Base-by-base conservation (phyloP, 2,888 invertebrate species). In the Drosophila diplacantha region DNA sequence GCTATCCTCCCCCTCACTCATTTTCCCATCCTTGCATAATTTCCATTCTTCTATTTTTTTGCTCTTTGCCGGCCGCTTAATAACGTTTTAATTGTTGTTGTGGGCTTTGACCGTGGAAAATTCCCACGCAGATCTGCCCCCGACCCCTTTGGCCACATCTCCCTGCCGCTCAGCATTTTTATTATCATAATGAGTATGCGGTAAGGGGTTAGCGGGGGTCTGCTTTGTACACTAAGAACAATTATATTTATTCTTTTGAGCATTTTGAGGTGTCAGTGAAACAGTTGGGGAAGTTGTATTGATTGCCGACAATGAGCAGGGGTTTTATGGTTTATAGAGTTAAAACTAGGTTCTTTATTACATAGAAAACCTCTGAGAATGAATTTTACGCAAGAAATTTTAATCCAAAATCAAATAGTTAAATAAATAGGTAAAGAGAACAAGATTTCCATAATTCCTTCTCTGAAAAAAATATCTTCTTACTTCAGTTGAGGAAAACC, bases 11-110 rank as follows among this genome's bases (percentile, higher is more conserved):
- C n/a, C 34, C 22, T 5, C 34, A 46, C 20, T 46, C 44, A 46
- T 46, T 46, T 46, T n/a, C 20, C 56, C 57, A 67, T 66, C 74
- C 68, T 62, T 63, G 83, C 83, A 78, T 74, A 80, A 80, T 74
- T 80, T 75, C 29, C 35, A 49, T 55, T 47, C 53, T 62, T 53
- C 14, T 31, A 31, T 31, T 31, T 44, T 44, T 18, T 46, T 29
- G 7, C 26, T 29, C 32, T 43, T 32, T 26, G 59, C 39, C 69
- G 69, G 73, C 46, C 73, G 83, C 83, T 81, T 81, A 83, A 79
- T 79, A 79, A 79, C 78, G 68, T 79, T 79, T 83, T 79, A 79
- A 79, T 79, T 79, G 83, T 83, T 75, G 83, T 77, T 83, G 67
- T 69, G 81, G 81, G 78, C 78, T 80, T 80, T 83, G 78, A 75